Conservation (phyloP, 1,140 invertebrate genomes). For the Triops longicaudatus region DNA sequence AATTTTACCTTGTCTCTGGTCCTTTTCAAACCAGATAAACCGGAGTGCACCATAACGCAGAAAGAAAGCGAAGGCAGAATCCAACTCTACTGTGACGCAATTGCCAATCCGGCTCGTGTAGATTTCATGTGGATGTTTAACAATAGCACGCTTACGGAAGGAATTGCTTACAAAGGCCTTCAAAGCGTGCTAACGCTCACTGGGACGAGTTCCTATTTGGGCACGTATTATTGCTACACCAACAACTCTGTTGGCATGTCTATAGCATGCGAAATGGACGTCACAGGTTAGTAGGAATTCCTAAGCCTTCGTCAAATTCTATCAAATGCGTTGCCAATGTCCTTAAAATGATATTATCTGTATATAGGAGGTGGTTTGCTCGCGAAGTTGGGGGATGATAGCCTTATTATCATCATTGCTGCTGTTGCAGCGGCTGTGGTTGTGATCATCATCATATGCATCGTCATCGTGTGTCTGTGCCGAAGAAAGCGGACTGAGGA, state of each 20-base stretch:
- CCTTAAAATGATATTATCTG: background rate
- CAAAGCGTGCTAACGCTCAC: constrained; percentile 59
- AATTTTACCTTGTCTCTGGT: background rate
- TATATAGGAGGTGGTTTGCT: constrained; percentile 55
- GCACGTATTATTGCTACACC: constrained; percentile 72
- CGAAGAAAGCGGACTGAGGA: constrained; percentile 64
- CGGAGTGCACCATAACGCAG: constrained; percentile 69
- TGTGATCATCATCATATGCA: constrained; percentile 67
- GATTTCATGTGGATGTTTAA: constrained; percentile 74
- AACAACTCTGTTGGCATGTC: constrained; percentile 70
- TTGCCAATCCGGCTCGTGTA: constrained; percentile 71
- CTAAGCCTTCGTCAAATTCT: too few relatives aligned
- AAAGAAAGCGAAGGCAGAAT: constrained; percentile 60
- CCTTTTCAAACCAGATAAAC: constrained; percentile 56
- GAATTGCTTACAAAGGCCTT: constrained; percentile 46
- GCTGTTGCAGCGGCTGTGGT: constrained; percentile 63
- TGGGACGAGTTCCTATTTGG: constrained; percentile 52
- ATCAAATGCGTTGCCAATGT: too few relatives aligned
- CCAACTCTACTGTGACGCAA: constrained; percentile 66
- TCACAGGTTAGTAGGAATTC: constrained; percentile 51
- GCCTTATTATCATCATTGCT: constrained; percentile 63
- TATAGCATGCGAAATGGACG: constrained; percentile 65
- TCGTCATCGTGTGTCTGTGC: constrained; percentile 72
- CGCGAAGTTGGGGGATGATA: constrained; percentile 61
- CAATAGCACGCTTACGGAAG: constrained; percentile 58